Evolutionary conservation across 2,113 vertebrate genomes (phyloP).

Genomic region (Oryzias curvinotus): DNA sequence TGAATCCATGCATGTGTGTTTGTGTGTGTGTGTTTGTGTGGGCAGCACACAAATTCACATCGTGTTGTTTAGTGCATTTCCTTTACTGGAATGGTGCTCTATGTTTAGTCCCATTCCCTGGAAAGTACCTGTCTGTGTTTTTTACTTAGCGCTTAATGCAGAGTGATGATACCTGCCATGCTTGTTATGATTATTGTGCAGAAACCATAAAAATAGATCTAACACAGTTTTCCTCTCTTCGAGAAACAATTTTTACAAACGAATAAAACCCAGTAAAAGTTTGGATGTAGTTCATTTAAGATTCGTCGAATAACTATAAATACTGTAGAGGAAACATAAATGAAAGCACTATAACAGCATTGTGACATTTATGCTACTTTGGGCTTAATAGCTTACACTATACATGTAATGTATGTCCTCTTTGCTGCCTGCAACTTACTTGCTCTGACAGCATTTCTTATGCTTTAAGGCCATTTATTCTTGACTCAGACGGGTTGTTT

Average conservation of each 20-base stretch:
- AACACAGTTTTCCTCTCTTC: conserved; percentile 5
- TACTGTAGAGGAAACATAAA: too few species aligned
- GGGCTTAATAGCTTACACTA: too few species aligned
- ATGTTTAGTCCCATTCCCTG: conserved; percentile 41
- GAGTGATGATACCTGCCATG: conserved; percentile 48
- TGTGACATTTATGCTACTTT: too few species aligned
- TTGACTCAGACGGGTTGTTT: too few species aligned
- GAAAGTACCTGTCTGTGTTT: conserved; percentile 33
- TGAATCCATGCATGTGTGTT: not conserved
- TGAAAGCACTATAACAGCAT: too few species aligned
- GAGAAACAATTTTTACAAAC: conserved; percentile 18
- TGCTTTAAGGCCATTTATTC: too few species aligned
- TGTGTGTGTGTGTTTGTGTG: too few species aligned
- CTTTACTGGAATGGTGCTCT: conserved; percentile 41
- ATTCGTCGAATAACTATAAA: too few species aligned
- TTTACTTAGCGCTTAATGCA: conserved; percentile 41
- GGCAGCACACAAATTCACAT: conserved; percentile 1
- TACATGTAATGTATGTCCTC: too few species aligned
- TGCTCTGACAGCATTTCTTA: too few species aligned
- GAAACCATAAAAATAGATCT: conserved; percentile 10
- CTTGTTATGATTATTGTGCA: conserved; percentile 26
- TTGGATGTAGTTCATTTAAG: too few species aligned
- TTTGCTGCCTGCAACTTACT: too few species aligned
- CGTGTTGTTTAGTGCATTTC: conserved; percentile 30
- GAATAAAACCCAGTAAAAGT: not conserved